phyloP scores from a whole-genome alignment of 2,797 vertebrate genomes.

The Hemibagrus guttatus region DNA sequence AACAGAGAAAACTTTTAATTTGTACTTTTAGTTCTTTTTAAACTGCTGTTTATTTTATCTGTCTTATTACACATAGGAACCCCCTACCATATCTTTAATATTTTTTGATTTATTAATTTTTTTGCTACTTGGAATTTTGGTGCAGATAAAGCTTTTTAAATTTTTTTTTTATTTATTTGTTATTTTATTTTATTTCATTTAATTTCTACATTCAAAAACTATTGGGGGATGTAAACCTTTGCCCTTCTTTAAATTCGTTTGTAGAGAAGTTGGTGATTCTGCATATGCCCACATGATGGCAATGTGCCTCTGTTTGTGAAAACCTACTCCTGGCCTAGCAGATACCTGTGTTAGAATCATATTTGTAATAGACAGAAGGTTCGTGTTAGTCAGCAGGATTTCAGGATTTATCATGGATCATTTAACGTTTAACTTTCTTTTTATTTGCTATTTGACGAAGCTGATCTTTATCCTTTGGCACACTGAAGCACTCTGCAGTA shows the following conservation, averaged over 20 bases:
- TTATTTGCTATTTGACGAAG: conserved; percentile 5
- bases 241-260: neutral
- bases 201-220: neutral
- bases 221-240: neutral
- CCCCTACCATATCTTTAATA: no score
- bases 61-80: neutral
- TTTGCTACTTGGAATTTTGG: no score
- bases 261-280: neutral
- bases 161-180: no score
- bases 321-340: neutral
- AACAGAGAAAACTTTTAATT: neutral
- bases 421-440: neutral
- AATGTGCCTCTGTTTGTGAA: neutral
- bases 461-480: neutral
- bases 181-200: no score
- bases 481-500: neutral
- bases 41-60: neutral
- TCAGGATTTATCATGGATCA: neutral
- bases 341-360: neutral
- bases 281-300: conserved; percentile 14
- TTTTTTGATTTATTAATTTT: no score
- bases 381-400: neutral
- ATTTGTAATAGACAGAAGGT: neutral
- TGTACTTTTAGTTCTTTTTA: neutral
- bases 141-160: no score